Base-by-base conservation (phyloP, 2,888 invertebrate genomes). In the Onthophagus sagittarius region DNA sequence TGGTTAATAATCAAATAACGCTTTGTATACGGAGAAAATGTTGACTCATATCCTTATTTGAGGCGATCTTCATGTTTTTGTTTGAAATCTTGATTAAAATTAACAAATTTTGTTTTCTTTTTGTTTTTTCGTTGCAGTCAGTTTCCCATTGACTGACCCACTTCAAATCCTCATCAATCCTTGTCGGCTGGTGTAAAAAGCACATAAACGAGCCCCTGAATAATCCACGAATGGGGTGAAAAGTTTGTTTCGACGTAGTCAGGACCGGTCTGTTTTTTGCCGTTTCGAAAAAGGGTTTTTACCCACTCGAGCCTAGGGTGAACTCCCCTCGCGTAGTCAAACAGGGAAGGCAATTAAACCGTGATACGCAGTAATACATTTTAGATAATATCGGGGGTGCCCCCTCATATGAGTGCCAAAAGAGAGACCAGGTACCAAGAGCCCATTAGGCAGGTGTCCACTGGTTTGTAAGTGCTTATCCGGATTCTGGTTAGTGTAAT, bases 271-370 rank as follows among this genome's bases (percentile, higher is more conserved):
- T 67, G 31, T 67, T 67, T 67, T 67, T 67, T 23, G 14, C 15
- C 15, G 63, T 67, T 32, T 67, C n/a, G 31, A 23, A 67, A 67
- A 67, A 67, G 31, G 67, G 67, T 4, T 15, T 67, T 67, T 15
- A 23, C 67, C 67, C 67, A 67, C 67, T 31, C 23, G 67, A 23
- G 32, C 15, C 23, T 5, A 32, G 67, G 67, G 67, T n/a, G 67
- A 32, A 32, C 67, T 67, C 67, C 67, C 67, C 67, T 23, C 15
- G 67, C 31, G 67, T 67, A 67, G 67, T 67, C 67, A 67, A 67
- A 67, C 67, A 67, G 31, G n/a, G 67, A n/a, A 67, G 67, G 67
- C 67, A 67, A 67, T 67, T 67, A 67, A 67, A 67, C 9, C 32
- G 67, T 67, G 67, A 67, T 67, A 67, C 67, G 31, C 31, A 6